Base-by-base conservation (phyloP, 2,888 invertebrate species). In the Diaprepes abbreviatus region DNA sequence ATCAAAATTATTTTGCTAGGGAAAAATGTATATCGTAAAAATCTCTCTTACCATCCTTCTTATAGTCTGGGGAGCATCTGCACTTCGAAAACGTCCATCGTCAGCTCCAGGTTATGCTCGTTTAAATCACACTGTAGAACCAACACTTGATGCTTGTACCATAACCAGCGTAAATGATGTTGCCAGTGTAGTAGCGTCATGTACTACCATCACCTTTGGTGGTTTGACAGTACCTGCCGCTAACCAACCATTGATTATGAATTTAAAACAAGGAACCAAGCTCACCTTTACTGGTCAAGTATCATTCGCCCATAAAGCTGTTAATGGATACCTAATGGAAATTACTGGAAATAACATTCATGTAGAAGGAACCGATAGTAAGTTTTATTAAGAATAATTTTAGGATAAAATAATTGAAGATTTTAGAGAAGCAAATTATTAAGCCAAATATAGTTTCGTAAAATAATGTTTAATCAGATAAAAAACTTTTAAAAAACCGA, bases 291-390 rank as follows among this genome's bases (percentile, higher is more conserved):
- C 59, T 0, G 67, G 67, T 9, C 7, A 28, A 21, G 12, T 67
- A 5, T 5, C 12, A 3, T 67, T 67, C 24, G 60, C 7, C 6
- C 17, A 50, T 10, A 16, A 58, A 10, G 52, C 14, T 7, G 40
- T 50, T 19, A 43, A 16, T 17, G 67, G 67, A 1, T 67, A 67
- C 19, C 54, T 67, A 19, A 52, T 67, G 35, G 67, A 67, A 45
- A 67, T 67, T 40, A 60, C 54, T 9, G 67, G 67, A 14, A 36
- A n/a, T 17, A 19, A 28, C 6, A 19, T 60, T 7, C 60, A 21
- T 12, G 67, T 67, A 12, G 28, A 36, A 5, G 67, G 67, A 60
- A 31, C 60, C 12, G 45, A 35, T 12, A 40, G 67, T 67, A 62
- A 67, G 67, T 59, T 14, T 14, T 17, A 2, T 33, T 43, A n/a